phyloP scores from a whole-genome alignment of 2,113 vertebrate genomes.

The Mobula hypostoma region DNA sequence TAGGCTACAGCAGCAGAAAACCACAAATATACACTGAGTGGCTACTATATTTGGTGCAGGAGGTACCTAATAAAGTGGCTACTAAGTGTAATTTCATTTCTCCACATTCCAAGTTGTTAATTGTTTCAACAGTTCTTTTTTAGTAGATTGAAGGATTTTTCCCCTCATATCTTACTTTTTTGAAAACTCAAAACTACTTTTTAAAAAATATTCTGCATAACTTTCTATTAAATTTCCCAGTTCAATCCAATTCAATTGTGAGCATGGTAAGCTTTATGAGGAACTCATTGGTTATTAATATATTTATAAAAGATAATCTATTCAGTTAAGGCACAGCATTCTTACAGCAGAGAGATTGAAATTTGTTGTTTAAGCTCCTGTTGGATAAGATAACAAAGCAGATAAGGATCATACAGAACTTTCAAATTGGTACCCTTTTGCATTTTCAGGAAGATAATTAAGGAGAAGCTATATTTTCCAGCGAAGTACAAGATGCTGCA shows the following conservation, averaged over 20 bases:
- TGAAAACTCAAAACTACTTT: background rate
- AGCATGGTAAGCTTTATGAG: background rate
- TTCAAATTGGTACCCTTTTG: constrained; percentile 32
- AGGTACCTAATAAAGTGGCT: too few species aligned
- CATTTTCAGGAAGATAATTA: constrained; percentile 35
- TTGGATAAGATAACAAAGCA: constrained; percentile 20
- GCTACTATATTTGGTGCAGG: too few species aligned
- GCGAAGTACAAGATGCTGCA: constrained; percentile 20
- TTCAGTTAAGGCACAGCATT: background rate
- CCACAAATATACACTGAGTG: too few species aligned
- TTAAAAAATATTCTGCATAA: background rate
- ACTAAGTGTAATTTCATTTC: background rate
- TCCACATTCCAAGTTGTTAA: background rate
- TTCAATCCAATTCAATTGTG: background rate
- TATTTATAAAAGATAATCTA: constrained; percentile 24
- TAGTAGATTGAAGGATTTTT: background rate
- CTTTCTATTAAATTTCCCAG: background rate
- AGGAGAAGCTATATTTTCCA: constrained; percentile 29
- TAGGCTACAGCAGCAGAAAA: too few species aligned
- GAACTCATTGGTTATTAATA: constrained; percentile 6
- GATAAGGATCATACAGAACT: constrained; percentile 32
- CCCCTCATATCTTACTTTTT: background rate
- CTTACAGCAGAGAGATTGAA: background rate
- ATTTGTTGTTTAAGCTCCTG: background rate
- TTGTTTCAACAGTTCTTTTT: background rate